phyloP scores from a whole-genome alignment of 2,797 vertebrate species.

The Neostethus bicornis region DNA sequence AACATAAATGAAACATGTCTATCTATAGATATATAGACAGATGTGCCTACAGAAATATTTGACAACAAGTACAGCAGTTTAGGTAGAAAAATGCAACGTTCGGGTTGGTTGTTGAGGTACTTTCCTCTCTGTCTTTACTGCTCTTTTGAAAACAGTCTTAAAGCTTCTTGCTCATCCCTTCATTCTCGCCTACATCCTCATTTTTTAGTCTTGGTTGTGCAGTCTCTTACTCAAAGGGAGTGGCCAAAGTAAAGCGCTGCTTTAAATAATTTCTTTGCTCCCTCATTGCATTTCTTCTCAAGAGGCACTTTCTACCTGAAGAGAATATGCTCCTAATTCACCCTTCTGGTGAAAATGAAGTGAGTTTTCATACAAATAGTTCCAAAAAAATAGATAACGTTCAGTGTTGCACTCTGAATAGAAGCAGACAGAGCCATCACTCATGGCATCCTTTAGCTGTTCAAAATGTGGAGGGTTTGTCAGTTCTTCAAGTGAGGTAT shows the following conservation, averaged over 20 bases:
- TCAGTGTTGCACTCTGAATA: conserved; percentile 4
- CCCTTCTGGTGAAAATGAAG: conserved; percentile 37
- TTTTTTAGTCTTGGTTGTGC: conserved; percentile 15
- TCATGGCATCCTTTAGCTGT: conserved; percentile 40
- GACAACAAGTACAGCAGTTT: too few species aligned
- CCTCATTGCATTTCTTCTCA: conserved; percentile 23
- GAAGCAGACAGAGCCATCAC: conserved; percentile 19
- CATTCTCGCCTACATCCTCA: conserved; percentile 8
- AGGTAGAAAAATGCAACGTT: not conserved
- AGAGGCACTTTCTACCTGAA: conserved; percentile 32
- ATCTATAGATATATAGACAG: too few species aligned
- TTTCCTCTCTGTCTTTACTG: conserved; percentile 22
- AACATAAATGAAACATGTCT: too few species aligned
- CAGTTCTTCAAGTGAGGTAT: conserved; percentile 51
- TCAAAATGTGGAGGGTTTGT: conserved; percentile 38
- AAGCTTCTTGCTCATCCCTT: conserved; percentile 9
- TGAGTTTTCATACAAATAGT: conserved; percentile 10
- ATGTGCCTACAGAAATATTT: too few species aligned
- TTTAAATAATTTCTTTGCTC: conserved; percentile 60
- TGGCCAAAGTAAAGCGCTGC: conserved; percentile 24
- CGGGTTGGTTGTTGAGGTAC: not conserved
- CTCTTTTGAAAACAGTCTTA: conserved; percentile 3
- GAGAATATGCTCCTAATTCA: conserved; percentile 37
- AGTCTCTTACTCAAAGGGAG: conserved; percentile 31
- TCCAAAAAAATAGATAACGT: conserved; percentile 23